Evolutionary conservation across 2,888 invertebrate genomes (phyloP), one percentile per base, ranked within the genome.

Genomic region (Leucania comma): DNA sequence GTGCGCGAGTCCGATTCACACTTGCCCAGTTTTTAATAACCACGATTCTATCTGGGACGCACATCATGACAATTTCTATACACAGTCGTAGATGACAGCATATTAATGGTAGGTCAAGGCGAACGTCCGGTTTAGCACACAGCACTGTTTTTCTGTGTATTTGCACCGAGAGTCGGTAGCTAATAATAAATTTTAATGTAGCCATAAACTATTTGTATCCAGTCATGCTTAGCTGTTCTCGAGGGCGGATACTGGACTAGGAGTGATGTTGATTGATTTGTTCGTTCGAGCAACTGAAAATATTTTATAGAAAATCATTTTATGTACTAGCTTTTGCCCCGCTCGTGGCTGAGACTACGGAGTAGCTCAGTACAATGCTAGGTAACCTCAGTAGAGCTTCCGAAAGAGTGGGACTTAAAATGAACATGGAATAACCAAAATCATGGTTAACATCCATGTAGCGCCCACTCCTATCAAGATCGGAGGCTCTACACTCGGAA

Each of bases 101-200:
- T 74, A 48, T 42, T 48, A 17, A 29, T 29, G 77, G 12, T 22
- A 42, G 63, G 78, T 75, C 78, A 75, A 75, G 75, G 75, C 29
- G 35, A 4, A 22, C 63, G 22, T 32, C 73, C 12, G 38, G 51
- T 38, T 50, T 35, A 38, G 12, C 26, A 48, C n/a, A 17, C 2
- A 50, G 26, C n/a, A 12, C 29, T 35, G 60, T 50, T 35, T 76
- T 68, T 68, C 54, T 68, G 54, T n/a, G 10, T 48, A 59, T 75
- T 59, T 20, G 20, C 59, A 68, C 17, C n/a, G n/a, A 17, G 12
- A 65, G 48, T 42, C 6, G 9, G 20, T 3, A 24, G n/a, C n/a
- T 62, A 53, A 26, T 54, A 22, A 54, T 75, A 29, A 6, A 12
- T 22, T 64, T 61, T 24, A 42, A 17, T 50, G 5, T 3, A 0